Percentiles rank a stretch among this genome's conserved stretches.
These are phyloP conservation scores for Diadegma fenestrale DNA, from an alignment of 2,888 invertebrate species.

Conservation along the genomic window DNA sequence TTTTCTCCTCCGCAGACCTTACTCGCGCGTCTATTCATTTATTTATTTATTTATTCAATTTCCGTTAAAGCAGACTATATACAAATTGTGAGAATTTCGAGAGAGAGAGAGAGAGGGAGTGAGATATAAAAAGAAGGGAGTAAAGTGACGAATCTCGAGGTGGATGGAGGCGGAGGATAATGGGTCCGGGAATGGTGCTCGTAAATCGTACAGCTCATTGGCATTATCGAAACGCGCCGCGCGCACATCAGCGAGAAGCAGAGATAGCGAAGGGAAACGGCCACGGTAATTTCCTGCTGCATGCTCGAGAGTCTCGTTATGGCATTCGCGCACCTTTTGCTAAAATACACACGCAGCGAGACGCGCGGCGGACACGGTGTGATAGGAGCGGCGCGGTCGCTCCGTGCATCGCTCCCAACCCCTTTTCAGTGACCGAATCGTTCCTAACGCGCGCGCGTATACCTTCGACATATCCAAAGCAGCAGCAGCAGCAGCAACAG, in stretches of 20 bases:
- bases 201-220: constrained; percentile 25
- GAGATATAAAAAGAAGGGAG: neutral
- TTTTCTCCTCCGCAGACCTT: too few species aligned
- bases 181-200: neutral
- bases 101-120: too few species aligned
- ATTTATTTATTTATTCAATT: too few species aligned
- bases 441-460: neutral
- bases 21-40: too few species aligned
- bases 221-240: constrained; percentile 39
- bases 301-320: constrained; percentile 36
- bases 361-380: neutral
- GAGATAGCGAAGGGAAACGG: constrained; percentile 47
- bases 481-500: too few species aligned
- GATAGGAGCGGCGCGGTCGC: constrained; percentile 21
- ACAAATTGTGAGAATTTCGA: too few species aligned
- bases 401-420: neutral
- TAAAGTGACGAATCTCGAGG: constrained; percentile 12
- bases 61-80: too few species aligned
- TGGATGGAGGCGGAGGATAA: constrained; percentile 18
- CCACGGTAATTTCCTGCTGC: constrained; percentile 57
- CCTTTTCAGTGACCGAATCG: neutral
- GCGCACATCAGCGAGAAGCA: neutral
- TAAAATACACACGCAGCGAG: neutral
- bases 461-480: neutral
- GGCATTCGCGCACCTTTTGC: constrained; percentile 48